Percentiles rank a stretch among this genome's conserved stretches.
These are phyloP conservation scores for Axea sp. DNA, from an alignment of 2,888 invertebrate genomes.

Conservation along the genomic window DNA sequence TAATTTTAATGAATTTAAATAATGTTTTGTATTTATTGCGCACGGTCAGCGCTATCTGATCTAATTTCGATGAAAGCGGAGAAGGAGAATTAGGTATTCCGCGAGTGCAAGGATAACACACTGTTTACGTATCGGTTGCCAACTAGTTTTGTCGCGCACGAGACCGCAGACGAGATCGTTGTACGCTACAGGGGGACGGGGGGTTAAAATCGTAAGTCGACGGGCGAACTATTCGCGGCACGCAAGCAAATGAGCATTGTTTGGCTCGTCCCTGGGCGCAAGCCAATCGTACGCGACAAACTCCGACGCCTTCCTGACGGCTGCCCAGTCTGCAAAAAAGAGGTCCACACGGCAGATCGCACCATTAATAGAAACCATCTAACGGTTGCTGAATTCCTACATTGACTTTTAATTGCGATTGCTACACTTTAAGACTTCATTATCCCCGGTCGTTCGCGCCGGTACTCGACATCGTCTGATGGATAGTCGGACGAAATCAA, in stretches of 20 bases:
- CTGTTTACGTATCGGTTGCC: conserved; percentile 57
- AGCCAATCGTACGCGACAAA: conserved; percentile 59
- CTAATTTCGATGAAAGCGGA: not conserved
- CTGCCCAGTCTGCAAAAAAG: conserved; percentile 66
- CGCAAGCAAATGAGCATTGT: conserved; percentile 60
- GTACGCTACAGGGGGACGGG: not conserved
- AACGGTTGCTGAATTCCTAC: conserved; percentile 65
- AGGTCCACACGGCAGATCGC: conserved; percentile 58
- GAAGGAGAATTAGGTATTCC: not conserved
- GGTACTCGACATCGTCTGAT: not conserved
- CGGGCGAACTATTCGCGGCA: conserved; percentile 23
- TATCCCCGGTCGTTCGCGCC: conserved; percentile 13
- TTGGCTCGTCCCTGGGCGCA: conserved; percentile 42
- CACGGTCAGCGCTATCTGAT: not conserved
- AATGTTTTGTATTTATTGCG: too few relatives aligned
- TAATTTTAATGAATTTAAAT: too few relatives aligned
- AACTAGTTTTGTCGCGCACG: conserved; percentile 65
- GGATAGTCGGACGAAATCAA: not conserved
- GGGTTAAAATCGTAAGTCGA: conserved; percentile 32
- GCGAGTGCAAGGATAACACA: conserved; percentile 18
- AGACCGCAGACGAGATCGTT: conserved; percentile 16
- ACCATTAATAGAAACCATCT: conserved; percentile 72
- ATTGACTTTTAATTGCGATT: conserved; percentile 71
- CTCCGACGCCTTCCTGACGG: conserved; percentile 69
- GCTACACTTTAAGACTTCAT: conserved; percentile 53